Percentiles rank a stretch among this genome's conserved stretches.
Conservation (phyloP, 2,797 vertebrate genomes). For the Rhabdomys pumilio region DNA sequence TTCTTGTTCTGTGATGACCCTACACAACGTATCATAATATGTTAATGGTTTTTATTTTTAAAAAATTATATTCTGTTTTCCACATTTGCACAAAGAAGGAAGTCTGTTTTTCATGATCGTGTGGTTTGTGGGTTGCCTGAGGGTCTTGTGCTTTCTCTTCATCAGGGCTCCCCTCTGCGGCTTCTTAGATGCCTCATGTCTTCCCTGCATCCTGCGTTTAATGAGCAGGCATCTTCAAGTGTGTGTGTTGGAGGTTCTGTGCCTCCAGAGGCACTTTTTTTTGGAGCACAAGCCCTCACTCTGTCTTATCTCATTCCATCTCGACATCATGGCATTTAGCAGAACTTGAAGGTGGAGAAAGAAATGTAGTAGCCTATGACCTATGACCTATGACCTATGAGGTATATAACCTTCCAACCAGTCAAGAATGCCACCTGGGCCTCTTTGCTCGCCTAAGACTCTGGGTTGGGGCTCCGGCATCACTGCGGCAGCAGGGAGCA, state of each 20-base stretch:
- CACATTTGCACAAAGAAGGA: neutral
- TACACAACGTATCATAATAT: neutral
- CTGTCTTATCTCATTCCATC: neutral
- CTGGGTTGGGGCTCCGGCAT: neutral
- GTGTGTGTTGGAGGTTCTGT: neutral
- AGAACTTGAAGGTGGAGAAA: neutral
- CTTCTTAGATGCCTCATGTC: neutral
- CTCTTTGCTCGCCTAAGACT: neutral
- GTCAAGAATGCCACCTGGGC: no score
- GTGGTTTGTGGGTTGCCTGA: neutral
- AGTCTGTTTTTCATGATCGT: neutral
- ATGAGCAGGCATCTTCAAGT: neutral
- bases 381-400: neutral
- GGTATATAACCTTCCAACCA: neutral
- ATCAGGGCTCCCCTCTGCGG: no score
- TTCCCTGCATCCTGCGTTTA: neutral
- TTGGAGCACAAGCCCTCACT: neutral
- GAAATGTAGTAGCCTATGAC: no score
- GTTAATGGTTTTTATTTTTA: neutral
- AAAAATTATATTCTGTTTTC: neutral
- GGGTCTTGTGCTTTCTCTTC: neutral
- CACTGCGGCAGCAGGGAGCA: no score
- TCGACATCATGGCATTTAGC: neutral
- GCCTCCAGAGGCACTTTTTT: neutral
- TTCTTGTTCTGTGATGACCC: neutral